Evolutionary conservation across 2,888 invertebrate species (phyloP), one percentile per base, ranked within the genome.

Genomic region (Tetragnatha montana): DNA sequence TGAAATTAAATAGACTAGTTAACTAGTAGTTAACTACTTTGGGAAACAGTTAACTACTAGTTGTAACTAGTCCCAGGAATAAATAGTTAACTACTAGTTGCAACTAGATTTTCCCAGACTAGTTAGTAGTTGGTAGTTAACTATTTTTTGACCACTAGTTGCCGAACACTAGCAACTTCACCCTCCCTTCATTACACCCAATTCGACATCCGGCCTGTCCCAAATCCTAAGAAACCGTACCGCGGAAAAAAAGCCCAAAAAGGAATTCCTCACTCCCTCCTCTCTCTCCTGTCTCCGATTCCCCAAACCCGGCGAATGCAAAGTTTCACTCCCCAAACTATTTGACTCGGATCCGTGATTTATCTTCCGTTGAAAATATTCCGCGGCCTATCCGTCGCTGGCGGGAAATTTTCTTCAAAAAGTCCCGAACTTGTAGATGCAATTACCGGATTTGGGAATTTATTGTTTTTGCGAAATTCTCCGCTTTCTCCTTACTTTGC

Each of bases 391-490:
- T 78, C 76, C 19, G 21, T 21, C 7, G 19, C 17, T 10, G 0
- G 8, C 0, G n/a, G 19, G 0, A 7, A 22, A 71, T 21, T 49
- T 75, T 75, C n/a, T 47, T 47, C 6, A 51, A 50, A 76, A 51
- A 50, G n/a, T 50, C 10, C 60, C 49, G 10, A 50, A 21, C 76
- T 76, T 76, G 49, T 60, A 49, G n/a, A 76, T 19, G 76, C 76
- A 76, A 21, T 76, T 76, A 76, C 49, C 19, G 49, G 17, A 49
- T 19, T 47, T 76, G 4, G 35, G 47, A 76, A 76, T 76, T 76
- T 76, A 76, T 76, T 76, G 19, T 19, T 76, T 76, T n/a, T 49
- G 50, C 19, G 76, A 49, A 19, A 76, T 47, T 76, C 49, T 76
- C 19, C 76, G 49, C 47, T 35, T 35, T 4, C 35, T 35, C 35